A percentile compares a stretch with the other conserved stretches of the same genome.
These are phyloP conservation scores for Aplysina aerophoba DNA, from an alignment of 37 sponge, comb jelly and placozoan species.

Conservation along the genomic window DNA sequence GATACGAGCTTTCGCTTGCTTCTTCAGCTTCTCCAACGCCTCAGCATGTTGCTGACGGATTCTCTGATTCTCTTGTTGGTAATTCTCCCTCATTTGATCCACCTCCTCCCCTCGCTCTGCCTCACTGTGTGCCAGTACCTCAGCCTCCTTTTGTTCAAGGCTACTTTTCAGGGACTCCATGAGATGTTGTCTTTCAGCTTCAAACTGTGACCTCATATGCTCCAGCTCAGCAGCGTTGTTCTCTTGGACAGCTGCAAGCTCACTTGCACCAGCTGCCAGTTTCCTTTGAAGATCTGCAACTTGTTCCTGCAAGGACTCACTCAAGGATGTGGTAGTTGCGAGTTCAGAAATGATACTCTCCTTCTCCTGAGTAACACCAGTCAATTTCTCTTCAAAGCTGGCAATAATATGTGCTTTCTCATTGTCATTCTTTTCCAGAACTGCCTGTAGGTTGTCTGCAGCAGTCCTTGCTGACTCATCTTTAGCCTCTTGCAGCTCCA, in stretches of 20 bases:
- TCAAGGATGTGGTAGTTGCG: too few relatives aligned
- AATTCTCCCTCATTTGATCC: not conserved
- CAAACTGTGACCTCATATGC: not conserved
- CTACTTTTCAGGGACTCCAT: not conserved
- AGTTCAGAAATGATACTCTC: too few relatives aligned
- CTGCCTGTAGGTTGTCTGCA: not conserved
- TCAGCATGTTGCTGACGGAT: slow-evolving; percentile 15
- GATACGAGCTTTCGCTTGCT: slow-evolving; percentile 30
- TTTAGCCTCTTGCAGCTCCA: too few relatives aligned
- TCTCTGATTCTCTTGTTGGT: not conserved
- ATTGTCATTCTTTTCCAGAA: not conserved
- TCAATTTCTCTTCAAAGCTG: not conserved
- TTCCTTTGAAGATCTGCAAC: too few relatives aligned
- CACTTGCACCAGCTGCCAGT: too few relatives aligned
- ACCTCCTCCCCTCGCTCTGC: not conserved
- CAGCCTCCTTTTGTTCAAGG: not conserved
- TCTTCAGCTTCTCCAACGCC: slow-evolving; percentile 20
- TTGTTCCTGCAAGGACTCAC: too few relatives aligned
- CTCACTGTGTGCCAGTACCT: not conserved
- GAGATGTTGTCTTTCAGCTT: too few relatives aligned
- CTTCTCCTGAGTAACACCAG: too few relatives aligned
- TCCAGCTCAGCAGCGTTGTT: not conserved
- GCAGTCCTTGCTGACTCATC: not conserved
- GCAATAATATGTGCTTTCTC: slow-evolving; percentile 13
- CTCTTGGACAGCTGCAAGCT: not conserved